Evolutionary conservation across 2,797 vertebrate genomes (phyloP).

Genomic region (Pantherophis alleghaniensis): DNA sequence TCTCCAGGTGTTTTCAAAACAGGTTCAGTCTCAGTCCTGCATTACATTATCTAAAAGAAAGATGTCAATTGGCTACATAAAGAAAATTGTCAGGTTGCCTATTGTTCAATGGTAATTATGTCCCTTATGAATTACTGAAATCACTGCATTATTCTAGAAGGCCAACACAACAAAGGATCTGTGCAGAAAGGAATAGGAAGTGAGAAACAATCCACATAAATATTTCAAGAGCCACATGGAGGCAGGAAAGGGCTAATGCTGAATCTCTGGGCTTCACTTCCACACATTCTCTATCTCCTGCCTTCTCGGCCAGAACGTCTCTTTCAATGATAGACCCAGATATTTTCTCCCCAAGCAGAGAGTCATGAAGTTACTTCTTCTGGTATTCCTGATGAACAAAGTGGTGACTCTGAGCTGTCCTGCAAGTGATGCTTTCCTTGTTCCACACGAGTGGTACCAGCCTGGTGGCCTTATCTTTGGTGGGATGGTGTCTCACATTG

Average conservation of each 20-base stretch:
- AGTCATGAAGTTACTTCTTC: neutral
- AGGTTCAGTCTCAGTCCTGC: rapidly evolving
- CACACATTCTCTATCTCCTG: neutral
- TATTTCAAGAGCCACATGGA: neutral
- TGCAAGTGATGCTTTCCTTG: too few species aligned
- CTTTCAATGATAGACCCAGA: neutral
- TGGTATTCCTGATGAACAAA: too few species aligned
- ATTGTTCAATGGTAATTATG: neutral
- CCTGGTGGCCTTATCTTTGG: neutral
- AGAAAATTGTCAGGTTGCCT: neutral
- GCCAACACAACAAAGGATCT: rapidly evolving
- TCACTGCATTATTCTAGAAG: neutral
- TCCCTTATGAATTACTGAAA: neutral
- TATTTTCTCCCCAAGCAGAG: neutral
- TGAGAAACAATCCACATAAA: neutral
- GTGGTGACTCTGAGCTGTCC: too few species aligned
- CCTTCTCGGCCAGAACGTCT: neutral
- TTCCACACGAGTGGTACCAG: neutral
- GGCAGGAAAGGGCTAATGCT: neutral
- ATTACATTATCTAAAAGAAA: neutral
- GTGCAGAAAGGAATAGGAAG: neutral
- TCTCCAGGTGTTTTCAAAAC: neutral
- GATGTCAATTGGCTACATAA: neutral
- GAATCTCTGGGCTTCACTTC: neutral
- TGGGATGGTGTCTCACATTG: neutral